Base-by-base conservation (phyloP, 2,113 vertebrate genomes). In the Spea bombifrons region DNA sequence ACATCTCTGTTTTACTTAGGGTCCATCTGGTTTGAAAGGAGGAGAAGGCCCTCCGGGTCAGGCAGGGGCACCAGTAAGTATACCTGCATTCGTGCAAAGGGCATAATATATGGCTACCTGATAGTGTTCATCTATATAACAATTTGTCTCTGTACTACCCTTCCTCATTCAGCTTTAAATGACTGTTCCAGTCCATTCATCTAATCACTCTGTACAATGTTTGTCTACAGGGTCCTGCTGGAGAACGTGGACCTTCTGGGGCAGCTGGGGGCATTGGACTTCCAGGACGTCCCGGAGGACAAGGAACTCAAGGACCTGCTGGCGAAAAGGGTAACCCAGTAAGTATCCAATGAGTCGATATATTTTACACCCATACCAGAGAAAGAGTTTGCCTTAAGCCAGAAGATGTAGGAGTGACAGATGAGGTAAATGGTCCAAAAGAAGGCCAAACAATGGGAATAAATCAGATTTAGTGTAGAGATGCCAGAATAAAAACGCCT, bases 281-380 rank as follows among this genome's bases (percentile, higher is more conserved):
- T 75, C 95, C 95, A 0, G 96, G 96, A 7, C 92, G 92, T 5
- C 81, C 90, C 0, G 96, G 96, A 4, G 81, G 83, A 0, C 84
- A 89, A 57, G 96, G 96, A 0, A 89, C 94, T 16, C 81, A 89
- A 2, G 96, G 96, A 70, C 93, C 95, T 0, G 73, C 85, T 75
- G 95, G 96, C 13, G 96, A 98, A 87, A 98, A 95, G 83, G 96
- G 96, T 75, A 91, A 94, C 82, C 93, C 92, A 61, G 96, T 97
- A 91, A 90, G 93, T 91, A 76, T 6, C 50, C 6, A 10, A 52
- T 52, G 50, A 52, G 9, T 6, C 1, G 17, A 4, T 7, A 30
- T 30, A 7, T 65, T 10, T 30, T 30, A 30, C 30, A 30, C 30
- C 30, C 30, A 2, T 1, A 30, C 30, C 30, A 30, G 30, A 30